Evolutionary conservation across 2,113 vertebrate genomes (phyloP), one percentile per base, ranked within the genome.

Genomic region (Pteronura brasiliensis): DNA sequence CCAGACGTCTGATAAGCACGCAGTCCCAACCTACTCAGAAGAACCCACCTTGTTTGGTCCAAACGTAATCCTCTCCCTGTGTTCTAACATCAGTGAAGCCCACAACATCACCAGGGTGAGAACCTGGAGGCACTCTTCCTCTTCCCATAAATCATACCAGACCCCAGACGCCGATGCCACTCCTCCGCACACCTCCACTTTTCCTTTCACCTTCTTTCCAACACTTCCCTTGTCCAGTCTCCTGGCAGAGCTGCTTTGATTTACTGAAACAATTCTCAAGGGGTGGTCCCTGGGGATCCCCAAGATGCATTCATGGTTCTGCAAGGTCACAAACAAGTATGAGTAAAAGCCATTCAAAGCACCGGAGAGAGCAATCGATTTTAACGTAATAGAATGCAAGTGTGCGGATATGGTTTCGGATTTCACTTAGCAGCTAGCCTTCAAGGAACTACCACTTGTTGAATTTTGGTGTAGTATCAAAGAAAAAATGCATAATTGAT

Each of bases 101-200:
- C 67, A 74, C 55, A 39, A 15, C 42, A 23, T 23, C n/a, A 44
- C 47, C 17, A 10, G 10, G 21, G 23, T 27, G 29, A 49, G 27
- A 49, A 29, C 11, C 17, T 11, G 4, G 42, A 47, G 21, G 39
- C 9, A 20, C 2, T 15, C 57, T 52, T 59, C 21, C 44, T 86
- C 39, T 57, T n/a, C 72, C 5, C 57, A 39, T 42, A 76, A 59
- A n/a, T 63, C 34, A 44, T 23, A 71, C 20, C 49, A 7, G 23
- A 27, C 42, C 25, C 55, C 47, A 25, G 0, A 6, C 0, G 12
- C 15, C 6, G 5, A 27, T 25, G n/a, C 6, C 14, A 4, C 17
- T 25, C 79, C 29, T 55, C 74, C 17, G 14, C 12, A 49, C 47
- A 67, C 17, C 3, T 49, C 42, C 71, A 18, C 87, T 47, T 31